Evolutionary conservation across 2,113 vertebrate genomes (phyloP).

Genomic region (Salminus brasiliensis): DNA sequence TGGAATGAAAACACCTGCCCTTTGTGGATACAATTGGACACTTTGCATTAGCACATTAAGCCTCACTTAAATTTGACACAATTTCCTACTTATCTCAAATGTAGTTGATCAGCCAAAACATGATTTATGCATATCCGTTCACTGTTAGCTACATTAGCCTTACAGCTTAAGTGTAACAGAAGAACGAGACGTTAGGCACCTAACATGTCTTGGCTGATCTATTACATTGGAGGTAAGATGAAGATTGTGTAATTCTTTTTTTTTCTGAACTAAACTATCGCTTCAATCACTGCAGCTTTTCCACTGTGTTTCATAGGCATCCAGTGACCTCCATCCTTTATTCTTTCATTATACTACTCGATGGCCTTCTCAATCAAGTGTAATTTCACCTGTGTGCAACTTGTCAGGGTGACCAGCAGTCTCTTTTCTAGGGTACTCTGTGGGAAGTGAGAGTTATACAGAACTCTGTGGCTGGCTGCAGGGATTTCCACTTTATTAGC

Average conservation of each 20-base stretch:
- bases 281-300: neutral
- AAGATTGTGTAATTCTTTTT: neutral
- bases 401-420: neutral
- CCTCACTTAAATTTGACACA: neutral
- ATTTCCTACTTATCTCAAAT: neutral
- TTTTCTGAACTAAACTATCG: neutral
- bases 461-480: constrained; percentile 25
- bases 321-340: neutral
- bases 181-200: neutral
- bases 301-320: neutral
- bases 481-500: constrained; percentile 18
- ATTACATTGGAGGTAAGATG: neutral
- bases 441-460: constrained; percentile 29
- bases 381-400: neutral
- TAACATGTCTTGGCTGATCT: neutral
- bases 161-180: neutral
- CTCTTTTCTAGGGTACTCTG: neutral
- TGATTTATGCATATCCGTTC: neutral
- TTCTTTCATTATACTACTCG: neutral
- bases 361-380: neutral
- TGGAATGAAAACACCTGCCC: too few species aligned
- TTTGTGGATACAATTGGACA: too few species aligned
- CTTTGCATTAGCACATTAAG: neutral
- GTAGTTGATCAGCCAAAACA: neutral
- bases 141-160: neutral